phyloP scores from a whole-genome alignment of 2,797 vertebrate genomes.

The Limosa lapponica region DNA sequence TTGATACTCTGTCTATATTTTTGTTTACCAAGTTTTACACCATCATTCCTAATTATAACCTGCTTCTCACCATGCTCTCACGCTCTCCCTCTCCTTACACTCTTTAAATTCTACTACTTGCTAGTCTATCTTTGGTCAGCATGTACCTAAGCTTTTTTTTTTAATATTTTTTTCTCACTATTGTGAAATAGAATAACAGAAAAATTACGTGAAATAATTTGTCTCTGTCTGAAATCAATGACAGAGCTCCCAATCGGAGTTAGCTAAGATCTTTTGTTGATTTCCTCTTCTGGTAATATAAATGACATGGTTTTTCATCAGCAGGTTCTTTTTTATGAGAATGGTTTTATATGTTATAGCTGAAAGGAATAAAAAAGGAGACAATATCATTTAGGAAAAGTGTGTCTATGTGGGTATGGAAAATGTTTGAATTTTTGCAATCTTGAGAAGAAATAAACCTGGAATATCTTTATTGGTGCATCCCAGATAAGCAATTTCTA shows the following conservation, averaged over 20 bases:
- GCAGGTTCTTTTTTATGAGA: neutral
- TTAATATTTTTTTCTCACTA: neutral
- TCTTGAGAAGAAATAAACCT: constrained; percentile 26
- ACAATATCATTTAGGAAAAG: neutral
- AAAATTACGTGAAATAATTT: neutral
- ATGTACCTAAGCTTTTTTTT: neutral
- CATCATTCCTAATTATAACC: neutral
- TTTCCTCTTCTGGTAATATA: neutral
- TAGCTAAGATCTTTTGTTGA: neutral
- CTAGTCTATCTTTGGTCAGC: neutral
- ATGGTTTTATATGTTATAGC: neutral
- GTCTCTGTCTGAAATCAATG: neutral
- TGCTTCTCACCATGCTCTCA: neutral
- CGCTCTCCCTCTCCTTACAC: neutral
- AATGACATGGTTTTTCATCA: neutral
- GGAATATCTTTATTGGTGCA: constrained; percentile 22
- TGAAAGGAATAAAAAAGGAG: neutral
- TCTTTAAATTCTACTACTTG: neutral
- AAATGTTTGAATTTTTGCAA: neutral
- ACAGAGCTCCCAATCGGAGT: neutral
- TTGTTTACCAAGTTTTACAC: neutral
- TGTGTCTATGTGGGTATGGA: neutral
- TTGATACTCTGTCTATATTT: neutral
- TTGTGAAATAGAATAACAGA: neutral
- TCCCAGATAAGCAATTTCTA: constrained; percentile 54